Evolutionary conservation across 1,140 invertebrate species (phyloP).

Genomic region (Eupristina koningsbergeri): DNA sequence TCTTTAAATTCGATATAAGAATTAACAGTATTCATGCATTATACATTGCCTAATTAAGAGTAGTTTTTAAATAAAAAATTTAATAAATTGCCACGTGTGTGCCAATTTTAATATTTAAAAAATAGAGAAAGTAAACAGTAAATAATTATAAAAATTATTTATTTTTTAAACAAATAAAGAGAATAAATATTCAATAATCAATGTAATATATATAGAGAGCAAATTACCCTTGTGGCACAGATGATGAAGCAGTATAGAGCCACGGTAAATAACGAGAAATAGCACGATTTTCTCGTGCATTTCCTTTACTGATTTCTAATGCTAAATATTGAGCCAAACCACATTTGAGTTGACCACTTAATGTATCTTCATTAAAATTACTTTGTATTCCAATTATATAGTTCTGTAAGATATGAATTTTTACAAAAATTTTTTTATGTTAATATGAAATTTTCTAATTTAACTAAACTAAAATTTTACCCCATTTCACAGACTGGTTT

Average conservation of each 20-base stretch:
- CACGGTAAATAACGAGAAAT: constrained; percentile 91
- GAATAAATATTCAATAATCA: neutral
- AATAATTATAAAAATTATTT: no score
- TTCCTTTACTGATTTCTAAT: constrained; percentile 91
- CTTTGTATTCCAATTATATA: constrained; percentile 84
- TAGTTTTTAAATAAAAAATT: no score
- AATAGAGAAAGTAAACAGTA: no score
- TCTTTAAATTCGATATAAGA: no score
- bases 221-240: constrained; percentile 86
- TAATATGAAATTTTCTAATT: no score
- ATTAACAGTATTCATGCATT: no score
- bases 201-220: constrained; percentile 41
- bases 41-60: no score
- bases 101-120: no score
- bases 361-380: constrained; percentile 93
- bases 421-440: neutral
- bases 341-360: constrained; percentile 95
- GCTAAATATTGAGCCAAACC: constrained; percentile 96
- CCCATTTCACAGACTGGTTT: no score
- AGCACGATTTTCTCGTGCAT: constrained; percentile 87
- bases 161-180: no score
- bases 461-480: no score
- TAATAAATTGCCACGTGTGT: no score
- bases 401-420: constrained; percentile 74
- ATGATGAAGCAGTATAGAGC: constrained; percentile 90